Conservation (phyloP, 2,113 vertebrate genomes). For the Potamarius usumacintae region DNA sequence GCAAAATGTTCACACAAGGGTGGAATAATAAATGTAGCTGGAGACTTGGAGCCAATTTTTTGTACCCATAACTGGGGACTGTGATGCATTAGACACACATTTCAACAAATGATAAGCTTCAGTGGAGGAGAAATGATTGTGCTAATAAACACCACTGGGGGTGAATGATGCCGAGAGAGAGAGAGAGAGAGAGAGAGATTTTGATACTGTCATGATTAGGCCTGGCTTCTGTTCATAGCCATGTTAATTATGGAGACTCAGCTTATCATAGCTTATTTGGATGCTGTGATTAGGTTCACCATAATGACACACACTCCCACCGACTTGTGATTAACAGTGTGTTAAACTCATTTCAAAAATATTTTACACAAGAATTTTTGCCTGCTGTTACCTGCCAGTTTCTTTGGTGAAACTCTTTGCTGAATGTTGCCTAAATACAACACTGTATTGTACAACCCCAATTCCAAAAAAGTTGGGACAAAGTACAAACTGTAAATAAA, state of each 20-base stretch:
- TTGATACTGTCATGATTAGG: conserved; percentile 51
- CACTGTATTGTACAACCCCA: neutral
- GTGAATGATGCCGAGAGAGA: neutral
- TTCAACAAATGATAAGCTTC: conserved; percentile 47
- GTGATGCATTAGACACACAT: conserved; percentile 46
- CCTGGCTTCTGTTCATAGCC: conserved; percentile 48
- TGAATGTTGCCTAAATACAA: neutral
- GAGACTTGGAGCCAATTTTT: conserved; percentile 23
- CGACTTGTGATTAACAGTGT: conserved; percentile 73
- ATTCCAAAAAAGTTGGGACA: too few relatives aligned
- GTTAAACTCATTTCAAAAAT: conserved; percentile 60
- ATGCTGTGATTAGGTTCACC: conserved; percentile 60
- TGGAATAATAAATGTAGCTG: conserved; percentile 61
- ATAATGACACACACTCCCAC: conserved; percentile 72
- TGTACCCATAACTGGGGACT: conserved; percentile 51
- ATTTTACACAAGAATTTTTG: conserved; percentile 53
- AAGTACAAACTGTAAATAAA: too few relatives aligned
- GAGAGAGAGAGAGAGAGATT: neutral
- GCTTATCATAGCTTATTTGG: conserved; percentile 61
- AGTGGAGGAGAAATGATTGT: conserved; percentile 31
- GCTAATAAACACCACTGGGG: conserved; percentile 3
- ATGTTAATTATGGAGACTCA: conserved; percentile 68
- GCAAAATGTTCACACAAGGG: conserved; percentile 57
- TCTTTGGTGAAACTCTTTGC: neutral
- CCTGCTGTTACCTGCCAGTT: neutral